phyloP scores from a whole-genome alignment of 53 echinoderm and acorn worm species.

The Henricia sp. region DNA sequence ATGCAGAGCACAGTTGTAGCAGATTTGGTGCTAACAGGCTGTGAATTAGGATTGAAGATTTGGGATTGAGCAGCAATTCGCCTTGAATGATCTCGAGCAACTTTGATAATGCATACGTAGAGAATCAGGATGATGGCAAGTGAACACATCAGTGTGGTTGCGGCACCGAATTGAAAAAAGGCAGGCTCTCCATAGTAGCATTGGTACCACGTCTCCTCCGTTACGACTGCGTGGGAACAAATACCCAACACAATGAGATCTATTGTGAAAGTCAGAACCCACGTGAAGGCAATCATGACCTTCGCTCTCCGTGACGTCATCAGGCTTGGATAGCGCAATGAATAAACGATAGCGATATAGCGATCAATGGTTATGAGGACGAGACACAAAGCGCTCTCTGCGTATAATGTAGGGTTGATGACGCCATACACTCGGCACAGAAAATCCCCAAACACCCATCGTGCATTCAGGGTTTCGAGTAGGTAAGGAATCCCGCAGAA shows the following conservation, averaged over 20 bases:
- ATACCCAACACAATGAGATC: background rate
- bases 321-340: slow-evolving; percentile 37
- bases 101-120: slow-evolving; percentile 27
- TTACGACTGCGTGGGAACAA: background rate
- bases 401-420: background rate
- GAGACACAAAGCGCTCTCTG: background rate
- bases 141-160: background rate
- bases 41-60: background rate
- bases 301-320: slow-evolving; percentile 36
- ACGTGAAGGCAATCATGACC: slow-evolving; percentile 9
- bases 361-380: slow-evolving; percentile 37
- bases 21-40: slow-evolving; percentile 17
- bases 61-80: slow-evolving; percentile 15
- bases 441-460: slow-evolving; percentile 2
- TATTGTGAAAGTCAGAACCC: slow-evolving; percentile 9
- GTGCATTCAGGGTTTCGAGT: background rate
- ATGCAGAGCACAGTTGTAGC: slow-evolving; percentile 29
- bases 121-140: slow-evolving; percentile 30
- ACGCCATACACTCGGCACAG: background rate
- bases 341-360: slow-evolving; percentile 33
- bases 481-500: background rate
- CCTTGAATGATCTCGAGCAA: slow-evolving; percentile 31
- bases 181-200: too few species aligned
- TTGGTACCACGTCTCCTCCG: background rate
- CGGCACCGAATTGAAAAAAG: background rate